Percentiles rank a stretch among this genome's conserved stretches.
Evolutionary conservation across 23 tunicate species (phyloP).

Genomic region (Halocynthia aurantium): DNA sequence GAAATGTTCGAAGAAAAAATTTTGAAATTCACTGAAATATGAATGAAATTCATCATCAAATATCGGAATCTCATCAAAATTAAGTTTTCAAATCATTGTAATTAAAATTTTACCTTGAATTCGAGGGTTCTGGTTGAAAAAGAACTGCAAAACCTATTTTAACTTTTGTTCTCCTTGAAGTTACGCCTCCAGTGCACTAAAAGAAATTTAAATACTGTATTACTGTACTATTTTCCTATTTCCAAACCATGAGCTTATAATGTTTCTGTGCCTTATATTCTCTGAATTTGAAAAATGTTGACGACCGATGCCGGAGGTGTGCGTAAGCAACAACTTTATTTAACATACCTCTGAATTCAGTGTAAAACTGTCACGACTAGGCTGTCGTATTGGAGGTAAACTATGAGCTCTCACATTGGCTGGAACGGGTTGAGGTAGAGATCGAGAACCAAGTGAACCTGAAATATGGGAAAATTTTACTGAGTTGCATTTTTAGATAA

Average conservation of each 20-base stretch:
- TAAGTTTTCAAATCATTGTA: too few relatives aligned
- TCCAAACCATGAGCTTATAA: too few relatives aligned
- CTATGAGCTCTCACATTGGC: constrained; percentile 40
- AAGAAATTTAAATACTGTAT: too few relatives aligned
- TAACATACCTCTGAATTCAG: constrained; percentile 43
- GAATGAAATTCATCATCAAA: neutral
- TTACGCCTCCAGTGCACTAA: neutral
- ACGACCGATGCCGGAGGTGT: too few relatives aligned
- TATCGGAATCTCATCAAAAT: neutral
- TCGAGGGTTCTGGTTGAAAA: constrained; percentile 60
- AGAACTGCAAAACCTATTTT: constrained; percentile 72
- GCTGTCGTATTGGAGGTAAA: constrained; percentile 35
- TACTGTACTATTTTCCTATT: too few relatives aligned
- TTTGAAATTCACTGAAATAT: constrained; percentile 45
- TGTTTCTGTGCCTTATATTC: too few relatives aligned
- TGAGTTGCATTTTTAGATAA: neutral
- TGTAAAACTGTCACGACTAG: constrained; percentile 62
- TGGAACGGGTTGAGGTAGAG: constrained; percentile 1
- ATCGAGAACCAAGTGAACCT: constrained; percentile 48
- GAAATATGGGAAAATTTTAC: neutral
- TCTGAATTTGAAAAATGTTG: too few relatives aligned
- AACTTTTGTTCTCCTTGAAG: constrained; percentile 34
- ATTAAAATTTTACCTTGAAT: constrained; percentile 31
- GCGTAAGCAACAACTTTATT: too few relatives aligned
- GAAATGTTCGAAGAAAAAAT: constrained; percentile 84